These are phyloP conservation scores for Turdus rufiventris DNA, from an alignment of 2,113 vertebrate genomes.

Conservation along the genomic window DNA sequence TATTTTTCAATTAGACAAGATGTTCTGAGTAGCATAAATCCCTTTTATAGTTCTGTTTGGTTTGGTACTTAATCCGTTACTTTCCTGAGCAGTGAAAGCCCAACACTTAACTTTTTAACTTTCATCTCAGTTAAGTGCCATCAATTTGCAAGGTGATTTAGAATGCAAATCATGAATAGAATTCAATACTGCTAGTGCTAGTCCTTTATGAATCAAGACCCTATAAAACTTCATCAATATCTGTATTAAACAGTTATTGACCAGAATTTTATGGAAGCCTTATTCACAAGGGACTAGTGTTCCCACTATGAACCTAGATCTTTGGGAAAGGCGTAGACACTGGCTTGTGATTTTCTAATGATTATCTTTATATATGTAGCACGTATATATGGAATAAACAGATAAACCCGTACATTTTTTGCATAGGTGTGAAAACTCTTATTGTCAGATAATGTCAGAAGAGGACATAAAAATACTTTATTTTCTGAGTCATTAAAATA, in stretches of 20 bases:
- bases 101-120: constrained; percentile 60
- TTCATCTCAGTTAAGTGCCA: constrained; percentile 42
- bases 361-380: not conserved
- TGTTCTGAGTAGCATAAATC: constrained; percentile 54
- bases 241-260: constrained; percentile 59
- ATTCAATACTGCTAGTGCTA: not conserved
- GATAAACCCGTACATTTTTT: not conserved
- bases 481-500: not conserved
- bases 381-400: not conserved
- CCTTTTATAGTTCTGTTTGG: constrained; percentile 28
- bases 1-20: constrained; percentile 37
- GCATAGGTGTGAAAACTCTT: not conserved
- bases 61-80: constrained; percentile 50
- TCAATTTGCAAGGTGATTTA: constrained; percentile 62
- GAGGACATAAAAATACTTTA: not conserved
- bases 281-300: not conserved
- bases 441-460: not conserved
- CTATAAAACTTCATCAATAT: constrained; percentile 61
- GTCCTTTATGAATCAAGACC: constrained; percentile 55
- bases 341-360: not conserved
- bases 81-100: constrained; percentile 7
- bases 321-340: not conserved
- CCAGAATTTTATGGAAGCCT: constrained; percentile 32
- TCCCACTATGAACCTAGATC: not conserved
- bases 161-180: constrained; percentile 52